Evolutionary conservation across 1,140 invertebrate genomes (phyloP).

Genomic region (Idris sp.): DNA sequence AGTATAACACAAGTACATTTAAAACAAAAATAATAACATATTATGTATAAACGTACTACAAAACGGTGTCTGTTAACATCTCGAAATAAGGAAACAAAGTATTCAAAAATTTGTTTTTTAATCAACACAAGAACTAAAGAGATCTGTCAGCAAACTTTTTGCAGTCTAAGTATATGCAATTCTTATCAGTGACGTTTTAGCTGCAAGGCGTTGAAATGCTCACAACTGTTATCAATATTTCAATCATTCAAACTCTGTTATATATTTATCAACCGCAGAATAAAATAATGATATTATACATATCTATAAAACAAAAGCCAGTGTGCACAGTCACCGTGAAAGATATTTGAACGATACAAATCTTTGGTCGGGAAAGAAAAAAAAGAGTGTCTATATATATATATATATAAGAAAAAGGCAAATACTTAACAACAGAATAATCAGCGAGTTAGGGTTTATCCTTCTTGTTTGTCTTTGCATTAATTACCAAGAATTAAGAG

Average conservation of each 20-base stretch:
- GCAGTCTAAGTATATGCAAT: constrained; percentile 17
- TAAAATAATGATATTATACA: too few relatives aligned
- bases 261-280: constrained; percentile 57
- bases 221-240: constrained; percentile 46
- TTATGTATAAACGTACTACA: too few relatives aligned
- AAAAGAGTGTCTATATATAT: too few relatives aligned
- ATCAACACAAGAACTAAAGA: too few relatives aligned
- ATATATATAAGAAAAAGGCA: constrained; percentile 57
- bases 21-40: constrained; percentile 1
- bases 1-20: constrained; percentile 1
- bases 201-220: constrained; percentile 49
- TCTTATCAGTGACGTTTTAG: too few relatives aligned
- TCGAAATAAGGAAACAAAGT: not conserved
- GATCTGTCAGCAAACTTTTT: constrained; percentile 22
- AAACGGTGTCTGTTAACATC: not conserved
- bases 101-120: too few relatives aligned
- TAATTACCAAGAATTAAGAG: constrained; percentile 79
- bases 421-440: constrained; percentile 63
- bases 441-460: constrained; percentile 66
- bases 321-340: constrained; percentile 62
- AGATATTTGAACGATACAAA: constrained; percentile 60
- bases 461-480: constrained; percentile 78
- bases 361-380: constrained; percentile 39
- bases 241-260: constrained; percentile 35
- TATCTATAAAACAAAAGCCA: constrained; percentile 48